Percentiles rank a stretch among this genome's conserved stretches.
Conservation (phyloP, 2,797 vertebrate genomes). For the Melopsittacus undulatus region DNA sequence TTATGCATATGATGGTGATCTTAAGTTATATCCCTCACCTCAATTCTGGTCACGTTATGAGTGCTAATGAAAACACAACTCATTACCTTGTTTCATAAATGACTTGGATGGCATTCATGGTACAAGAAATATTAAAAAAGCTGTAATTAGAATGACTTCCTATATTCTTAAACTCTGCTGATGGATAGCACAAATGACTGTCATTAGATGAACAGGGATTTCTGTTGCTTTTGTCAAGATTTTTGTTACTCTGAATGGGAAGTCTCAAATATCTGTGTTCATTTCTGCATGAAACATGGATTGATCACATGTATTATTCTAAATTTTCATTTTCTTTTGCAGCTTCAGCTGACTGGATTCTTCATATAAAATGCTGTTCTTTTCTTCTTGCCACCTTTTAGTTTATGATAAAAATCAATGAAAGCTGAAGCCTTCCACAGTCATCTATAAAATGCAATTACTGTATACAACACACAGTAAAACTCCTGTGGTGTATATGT, state of each 20-base stretch:
- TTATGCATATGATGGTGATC: constrained; percentile 17
- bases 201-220: constrained; percentile 48
- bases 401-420: constrained; percentile 90
- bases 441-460: constrained; percentile 87
- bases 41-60: constrained; percentile 25
- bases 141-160: constrained; percentile 57
- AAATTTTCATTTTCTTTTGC: constrained; percentile 76
- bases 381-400: constrained; percentile 79
- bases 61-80: constrained; percentile 56
- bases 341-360: constrained; percentile 78
- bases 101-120: neutral
- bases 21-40: constrained; percentile 37
- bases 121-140: constrained; percentile 38
- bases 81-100: constrained; percentile 36
- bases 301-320: constrained; percentile 64
- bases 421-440: constrained; percentile 82
- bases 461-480: constrained; percentile 80
- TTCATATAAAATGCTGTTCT: constrained; percentile 76
- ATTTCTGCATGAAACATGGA: constrained; percentile 71
- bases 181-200: constrained; percentile 18
- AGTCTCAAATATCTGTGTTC: constrained; percentile 68
- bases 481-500: constrained; percentile 80
- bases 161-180: constrained; percentile 59
- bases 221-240: constrained; percentile 52
- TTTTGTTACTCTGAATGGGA: constrained; percentile 62